phyloP scores from a whole-genome alignment of 2,113 vertebrate genomes.

The Tapirus terrestris region DNA sequence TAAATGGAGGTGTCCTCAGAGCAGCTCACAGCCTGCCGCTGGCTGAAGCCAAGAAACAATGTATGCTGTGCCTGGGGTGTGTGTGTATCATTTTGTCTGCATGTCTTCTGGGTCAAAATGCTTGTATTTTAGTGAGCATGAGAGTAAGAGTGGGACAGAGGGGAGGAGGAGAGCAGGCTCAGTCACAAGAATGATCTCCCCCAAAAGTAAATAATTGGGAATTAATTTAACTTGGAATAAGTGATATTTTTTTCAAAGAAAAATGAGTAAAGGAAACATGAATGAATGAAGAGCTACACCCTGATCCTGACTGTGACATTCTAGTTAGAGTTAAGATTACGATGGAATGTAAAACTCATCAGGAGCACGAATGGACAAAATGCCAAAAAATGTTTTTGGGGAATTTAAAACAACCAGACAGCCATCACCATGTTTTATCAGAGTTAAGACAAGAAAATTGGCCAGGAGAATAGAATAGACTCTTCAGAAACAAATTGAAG shows the following conservation, averaged over 20 bases:
- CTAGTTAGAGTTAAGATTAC: slow-evolving; percentile 14
- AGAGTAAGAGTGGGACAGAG: not conserved
- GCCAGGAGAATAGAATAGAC: not conserved
- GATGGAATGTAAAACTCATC: not conserved
- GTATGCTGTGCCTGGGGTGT: not conserved
- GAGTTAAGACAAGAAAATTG: not conserved
- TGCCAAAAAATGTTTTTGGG: not conserved
- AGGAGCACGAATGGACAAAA: not conserved
- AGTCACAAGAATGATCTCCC: not conserved
- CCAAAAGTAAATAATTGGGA: not conserved
- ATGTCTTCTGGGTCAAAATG: not conserved
- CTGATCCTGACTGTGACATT: not conserved
- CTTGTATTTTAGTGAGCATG: not conserved
- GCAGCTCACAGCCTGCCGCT: not conserved
- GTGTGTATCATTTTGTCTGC: not conserved
- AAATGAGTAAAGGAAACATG: not conserved
- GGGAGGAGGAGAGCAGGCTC: not conserved
- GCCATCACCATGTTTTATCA: not conserved
- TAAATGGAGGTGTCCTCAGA: not conserved
- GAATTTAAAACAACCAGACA: slow-evolving; percentile 19
- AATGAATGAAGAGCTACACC: not conserved
- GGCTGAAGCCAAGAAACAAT: not conserved
- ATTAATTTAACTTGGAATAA: not conserved
- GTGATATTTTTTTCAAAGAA: slow-evolving; percentile 19
- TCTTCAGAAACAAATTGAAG: not conserved